Evolutionary conservation across 2,113 vertebrate genomes (phyloP), one percentile per base, ranked within the genome.

Genomic region (Phocoena phocoena): DNA sequence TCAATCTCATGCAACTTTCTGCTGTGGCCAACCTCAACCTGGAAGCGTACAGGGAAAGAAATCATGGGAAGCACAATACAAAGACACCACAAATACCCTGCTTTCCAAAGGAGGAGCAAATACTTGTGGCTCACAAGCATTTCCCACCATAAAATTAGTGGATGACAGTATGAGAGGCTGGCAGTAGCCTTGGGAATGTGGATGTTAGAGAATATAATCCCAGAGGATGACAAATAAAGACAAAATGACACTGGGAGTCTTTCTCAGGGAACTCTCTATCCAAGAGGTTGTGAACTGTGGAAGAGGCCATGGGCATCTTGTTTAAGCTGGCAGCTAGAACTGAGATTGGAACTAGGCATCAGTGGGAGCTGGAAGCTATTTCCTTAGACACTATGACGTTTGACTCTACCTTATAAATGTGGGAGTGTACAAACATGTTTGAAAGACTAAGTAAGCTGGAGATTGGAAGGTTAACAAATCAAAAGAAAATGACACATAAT

Each of bases 41-140:
- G 55, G 38, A 90, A 67, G 33, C 41, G 47, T 55, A 26, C 20
- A 47, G 23, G n/a, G 62, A 89, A 96, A 47, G 77, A 25, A 86
- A 73, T 33, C 25, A 20, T n/a, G 36, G 67, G 53, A 97, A 71
- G 53, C n/a, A 77, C 8, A 60, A 13, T 33, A 36, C 15, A 79
- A 60, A 95, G 38, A 28, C 31, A 71, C 33, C 26, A 41, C 44
- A 71, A 62, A 44, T 11, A 70, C 23, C 68, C 71, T 85, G 41
- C 50, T 95, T 95, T 85, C 44, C 23, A 62, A 82, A 92, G 80
- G 26, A 90, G 77, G 79, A 38, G n/a, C 47, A 87, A 95, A 82
- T 53, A 41, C 36, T 86, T 58, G 36, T 18, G 14, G 55, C 41
- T 74, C 38, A 38, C 38, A 60, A 68, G n/a, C 21, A 87, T 55